Evolutionary conservation across 53 echinoderm and acorn worm species (phyloP).

Genomic region (Echinarachnius parma): DNA sequence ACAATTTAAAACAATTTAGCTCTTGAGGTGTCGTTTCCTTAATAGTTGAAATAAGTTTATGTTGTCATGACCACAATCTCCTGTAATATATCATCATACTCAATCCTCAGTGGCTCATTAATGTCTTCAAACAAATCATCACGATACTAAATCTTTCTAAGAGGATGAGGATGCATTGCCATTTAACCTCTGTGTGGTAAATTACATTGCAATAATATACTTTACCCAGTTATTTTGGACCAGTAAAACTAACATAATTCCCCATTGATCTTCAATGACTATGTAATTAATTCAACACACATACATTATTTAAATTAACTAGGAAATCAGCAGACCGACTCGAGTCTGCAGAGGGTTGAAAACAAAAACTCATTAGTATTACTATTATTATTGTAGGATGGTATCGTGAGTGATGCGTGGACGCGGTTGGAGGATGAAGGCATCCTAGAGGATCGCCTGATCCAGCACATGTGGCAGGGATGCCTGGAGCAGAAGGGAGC

Average conservation of each 20-base stretch:
- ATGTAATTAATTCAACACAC: too few species aligned
- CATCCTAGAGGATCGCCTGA: slow-evolving; percentile 23
- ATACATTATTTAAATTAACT: too few species aligned
- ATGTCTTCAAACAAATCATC: slow-evolving; percentile 57
- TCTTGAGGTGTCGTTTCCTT: not conserved
- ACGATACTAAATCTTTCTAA: slow-evolving; percentile 15
- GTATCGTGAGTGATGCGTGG: slow-evolving; percentile 38
- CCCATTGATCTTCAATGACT: too few species aligned
- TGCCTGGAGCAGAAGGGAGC: slow-evolving; percentile 23
- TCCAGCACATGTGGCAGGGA: slow-evolving; percentile 36
- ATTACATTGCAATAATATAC: too few species aligned
- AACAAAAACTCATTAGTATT: too few species aligned
- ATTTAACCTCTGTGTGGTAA: too few species aligned
- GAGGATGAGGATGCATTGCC: not conserved
- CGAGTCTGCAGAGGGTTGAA: too few species aligned
- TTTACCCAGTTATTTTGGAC: too few species aligned
- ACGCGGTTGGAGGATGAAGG: slow-evolving; percentile 22
- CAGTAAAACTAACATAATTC: too few species aligned
- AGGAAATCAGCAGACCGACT: too few species aligned
- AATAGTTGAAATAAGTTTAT: not conserved
- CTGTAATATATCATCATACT: slow-evolving; percentile 48
- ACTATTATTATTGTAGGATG: too few species aligned
- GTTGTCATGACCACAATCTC: not conserved
- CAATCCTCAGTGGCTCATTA: slow-evolving; percentile 60
- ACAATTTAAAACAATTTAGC: not conserved